These are phyloP conservation scores for Tamias sibiricus DNA, from an alignment of 2,113 vertebrate species.

Conservation along the genomic window DNA sequence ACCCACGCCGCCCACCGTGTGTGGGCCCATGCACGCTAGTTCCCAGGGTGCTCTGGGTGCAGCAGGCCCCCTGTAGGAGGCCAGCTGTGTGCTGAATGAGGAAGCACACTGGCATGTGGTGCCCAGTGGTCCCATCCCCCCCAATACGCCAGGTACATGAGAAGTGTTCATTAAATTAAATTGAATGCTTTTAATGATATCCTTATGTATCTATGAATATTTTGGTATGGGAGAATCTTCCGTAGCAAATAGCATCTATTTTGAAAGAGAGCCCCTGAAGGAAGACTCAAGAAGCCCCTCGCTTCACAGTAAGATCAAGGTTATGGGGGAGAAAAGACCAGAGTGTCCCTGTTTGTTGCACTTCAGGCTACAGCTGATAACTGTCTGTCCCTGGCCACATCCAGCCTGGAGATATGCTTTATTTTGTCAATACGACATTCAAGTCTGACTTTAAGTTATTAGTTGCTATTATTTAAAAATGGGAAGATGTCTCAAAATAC, in stretches of 20 bases:
- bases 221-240: neutral
- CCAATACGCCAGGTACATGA: neutral
- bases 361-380: neutral
- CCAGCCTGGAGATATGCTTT: neutral
- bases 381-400: neutral
- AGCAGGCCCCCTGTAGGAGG: neutral
- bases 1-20: no score
- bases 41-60: neutral
- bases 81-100: neutral
- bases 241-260: neutral
- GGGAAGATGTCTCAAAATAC: neutral
- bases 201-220: neutral
- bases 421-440: neutral
- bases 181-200: neutral
- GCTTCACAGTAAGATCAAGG: neutral
- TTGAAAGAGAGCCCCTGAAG: neutral
- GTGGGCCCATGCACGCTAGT: no score
- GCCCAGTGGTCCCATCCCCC: neutral
- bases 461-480: conserved; percentile 22
- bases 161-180: neutral
- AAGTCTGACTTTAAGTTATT: neutral
- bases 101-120: neutral
- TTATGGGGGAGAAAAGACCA: neutral
- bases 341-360: neutral
- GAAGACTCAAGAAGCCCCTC: neutral